Evolutionary conservation across 1,140 invertebrate species (phyloP), one percentile per base, ranked within the genome.

Genomic region (Hypothenemus hampei): DNA sequence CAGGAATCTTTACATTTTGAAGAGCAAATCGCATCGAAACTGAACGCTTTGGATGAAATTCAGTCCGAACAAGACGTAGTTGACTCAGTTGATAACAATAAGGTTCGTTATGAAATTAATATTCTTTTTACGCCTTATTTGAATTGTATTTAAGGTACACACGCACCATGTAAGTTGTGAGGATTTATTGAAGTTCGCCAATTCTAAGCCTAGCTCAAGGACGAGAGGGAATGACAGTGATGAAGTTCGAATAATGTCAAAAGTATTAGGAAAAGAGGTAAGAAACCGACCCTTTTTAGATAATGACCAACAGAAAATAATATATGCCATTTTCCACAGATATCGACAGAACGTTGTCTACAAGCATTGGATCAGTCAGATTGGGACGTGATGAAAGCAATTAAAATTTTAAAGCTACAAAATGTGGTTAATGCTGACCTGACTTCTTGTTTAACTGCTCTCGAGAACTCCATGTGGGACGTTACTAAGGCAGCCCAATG

Each of bases 221-320:
- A 81, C 84, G n/a, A 81, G 86, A 40, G 88, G 89, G 2, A 79
- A 84, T 1, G 86, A 90, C 61, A 90, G 88, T 1, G 91, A 95
- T 69, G 91, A 95, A 79, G 88, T 96, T 35, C 76, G 89, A 60
- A 90, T 93, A 18, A 92, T 95, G 89, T 79, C 83, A 45, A 94
- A 93, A 75, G 87, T 95, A 11, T 78, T 95, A 33, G 87, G 88
- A 47, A 81, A 87, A 62, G 79, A 88, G 73, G 87, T 90, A 70
- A 77, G 75, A 70, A 8, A 37, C n/a, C n/a, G n/a, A n/a, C n/a
- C n/a, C n/a, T n/a, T n/a, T n/a, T n/a, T n/a, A n/a, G n/a, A n/a
- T n/a, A n/a, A n/a, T n/a, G n/a, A n/a, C n/a, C n/a, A n/a, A n/a
- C n/a, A n/a, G n/a, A n/a, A n/a, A n/a, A n/a, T n/a, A n/a, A n/a